phyloP scores from a whole-genome alignment of 2,888 invertebrate genomes.

The Cordilura impudica region DNA sequence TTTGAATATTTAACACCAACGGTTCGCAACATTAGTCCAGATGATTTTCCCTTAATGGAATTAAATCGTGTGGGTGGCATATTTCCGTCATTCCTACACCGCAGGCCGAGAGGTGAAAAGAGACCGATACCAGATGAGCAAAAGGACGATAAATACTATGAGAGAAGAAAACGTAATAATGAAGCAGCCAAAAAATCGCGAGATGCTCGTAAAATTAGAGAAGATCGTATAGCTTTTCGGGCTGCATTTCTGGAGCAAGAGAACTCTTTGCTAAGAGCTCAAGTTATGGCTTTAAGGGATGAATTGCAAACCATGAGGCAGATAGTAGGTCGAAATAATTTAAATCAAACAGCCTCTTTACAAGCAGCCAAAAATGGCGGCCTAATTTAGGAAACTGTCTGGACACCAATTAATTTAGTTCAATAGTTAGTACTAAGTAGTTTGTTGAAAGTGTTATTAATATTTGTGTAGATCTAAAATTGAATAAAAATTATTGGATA shows the following conservation, averaged over 20 bases:
- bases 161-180: conserved; percentile 91
- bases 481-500: background rate
- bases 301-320: conserved; percentile 79
- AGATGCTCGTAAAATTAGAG: conserved; percentile 90
- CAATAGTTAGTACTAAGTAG: background rate
- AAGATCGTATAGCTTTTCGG: conserved; percentile 92
- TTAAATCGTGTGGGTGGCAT: conserved; percentile 71
- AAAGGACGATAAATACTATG: conserved; percentile 94
- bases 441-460: background rate
- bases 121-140: conserved; percentile 91
- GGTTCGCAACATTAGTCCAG: conserved; percentile 64
- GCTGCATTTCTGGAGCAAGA: conserved; percentile 92
- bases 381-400: background rate
- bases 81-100: conserved; percentile 71
- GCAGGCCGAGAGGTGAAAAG: conserved; percentile 87
- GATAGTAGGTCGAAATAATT: conserved; percentile 65
- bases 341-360: background rate
- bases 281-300: conserved; percentile 87
- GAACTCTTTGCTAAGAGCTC: conserved; percentile 90
- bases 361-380: background rate
- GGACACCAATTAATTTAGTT: no score
- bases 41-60: conserved; percentile 73
- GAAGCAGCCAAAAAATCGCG: conserved; percentile 95
- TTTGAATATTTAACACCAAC: conserved; percentile 72
- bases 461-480: background rate